phyloP scores from a whole-genome alignment of 2,797 vertebrate genomes.

The Mastacembelus armatus region DNA sequence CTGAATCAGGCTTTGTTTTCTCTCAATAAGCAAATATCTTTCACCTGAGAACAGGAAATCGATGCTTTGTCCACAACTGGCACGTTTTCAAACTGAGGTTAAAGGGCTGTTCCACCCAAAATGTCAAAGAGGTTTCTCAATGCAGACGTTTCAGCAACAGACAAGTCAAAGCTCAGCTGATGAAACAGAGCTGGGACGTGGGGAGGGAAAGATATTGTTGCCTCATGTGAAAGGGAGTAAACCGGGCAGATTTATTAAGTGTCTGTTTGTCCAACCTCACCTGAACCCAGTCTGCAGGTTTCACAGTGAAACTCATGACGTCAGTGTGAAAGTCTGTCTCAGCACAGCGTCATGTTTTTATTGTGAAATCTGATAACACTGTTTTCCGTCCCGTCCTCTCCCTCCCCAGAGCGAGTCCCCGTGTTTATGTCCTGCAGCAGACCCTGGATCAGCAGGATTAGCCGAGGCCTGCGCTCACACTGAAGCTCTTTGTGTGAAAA shows the following conservation, averaged over 20 bases:
- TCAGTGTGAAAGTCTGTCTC: neutral
- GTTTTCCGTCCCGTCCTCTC: neutral
- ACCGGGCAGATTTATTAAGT: slow-evolving; percentile 15
- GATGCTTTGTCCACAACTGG: too few relatives aligned
- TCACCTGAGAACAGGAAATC: too few relatives aligned
- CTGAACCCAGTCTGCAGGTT: slow-evolving; percentile 7
- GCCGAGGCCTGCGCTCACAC: slow-evolving; percentile 30
- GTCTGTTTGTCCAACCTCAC: slow-evolving; percentile 28
- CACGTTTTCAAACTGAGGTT: too few relatives aligned
- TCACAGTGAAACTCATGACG: slow-evolving; percentile 1
- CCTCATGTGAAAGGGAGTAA: slow-evolving; percentile 29
- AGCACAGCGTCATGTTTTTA: neutral
- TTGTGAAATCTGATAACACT: slow-evolving; percentile 27
- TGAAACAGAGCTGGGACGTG: slow-evolving; percentile 3
- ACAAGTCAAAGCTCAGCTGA: neutral
- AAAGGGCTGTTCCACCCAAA: neutral
- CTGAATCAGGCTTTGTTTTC: too few relatives aligned
- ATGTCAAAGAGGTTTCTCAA: neutral
- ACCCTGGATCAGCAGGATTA: slow-evolving; percentile 37
- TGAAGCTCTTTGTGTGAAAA: slow-evolving; percentile 48
- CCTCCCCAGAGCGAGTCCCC: slow-evolving; percentile 2
- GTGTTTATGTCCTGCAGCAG: slow-evolving; percentile 7
- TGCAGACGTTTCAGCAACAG: neutral
- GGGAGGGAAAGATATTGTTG: slow-evolving; percentile 3
- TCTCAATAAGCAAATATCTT: too few relatives aligned